Evolutionary conservation across 2,113 vertebrate species (phyloP).

Genomic region (Chelonoidis abingdonii): DNA sequence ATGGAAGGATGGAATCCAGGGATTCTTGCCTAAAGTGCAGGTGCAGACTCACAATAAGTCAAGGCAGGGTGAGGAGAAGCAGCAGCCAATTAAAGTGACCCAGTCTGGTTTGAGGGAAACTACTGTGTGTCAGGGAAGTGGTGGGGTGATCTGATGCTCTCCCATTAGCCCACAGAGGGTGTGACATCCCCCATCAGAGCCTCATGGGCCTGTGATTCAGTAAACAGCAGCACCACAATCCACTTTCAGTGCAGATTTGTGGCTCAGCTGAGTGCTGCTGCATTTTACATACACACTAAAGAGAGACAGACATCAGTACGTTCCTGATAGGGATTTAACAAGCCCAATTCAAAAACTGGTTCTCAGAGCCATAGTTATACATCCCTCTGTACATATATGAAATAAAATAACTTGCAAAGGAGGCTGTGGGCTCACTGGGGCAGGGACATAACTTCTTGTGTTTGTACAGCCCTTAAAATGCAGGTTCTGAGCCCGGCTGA

Average conservation of each 20-base stretch:
- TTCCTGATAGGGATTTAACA: neutral
- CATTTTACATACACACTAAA: neutral
- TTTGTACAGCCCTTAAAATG: neutral
- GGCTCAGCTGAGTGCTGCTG: neutral
- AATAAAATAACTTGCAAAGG: neutral
- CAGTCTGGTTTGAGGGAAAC: neutral
- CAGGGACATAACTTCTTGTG: neutral
- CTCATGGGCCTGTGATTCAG: neutral
- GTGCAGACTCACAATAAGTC: neutral
- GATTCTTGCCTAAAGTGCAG: accelerated
- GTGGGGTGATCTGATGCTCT: neutral
- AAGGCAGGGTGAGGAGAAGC: neutral
- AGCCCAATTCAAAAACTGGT: neutral
- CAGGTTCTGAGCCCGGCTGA: neutral
- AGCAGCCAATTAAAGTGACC: neutral
- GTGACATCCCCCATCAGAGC: accelerated
- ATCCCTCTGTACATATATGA: neutral
- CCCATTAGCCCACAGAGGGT: accelerated
- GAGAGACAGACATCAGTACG: accelerated
- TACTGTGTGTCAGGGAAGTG: neutral
- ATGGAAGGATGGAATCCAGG: neutral
- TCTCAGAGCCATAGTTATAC: neutral
- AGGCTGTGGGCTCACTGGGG: neutral
- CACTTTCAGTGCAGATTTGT: neutral
- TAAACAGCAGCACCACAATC: neutral